Conservation (phyloP, 2,888 invertebrate species). For the Syrista parreyssii region DNA sequence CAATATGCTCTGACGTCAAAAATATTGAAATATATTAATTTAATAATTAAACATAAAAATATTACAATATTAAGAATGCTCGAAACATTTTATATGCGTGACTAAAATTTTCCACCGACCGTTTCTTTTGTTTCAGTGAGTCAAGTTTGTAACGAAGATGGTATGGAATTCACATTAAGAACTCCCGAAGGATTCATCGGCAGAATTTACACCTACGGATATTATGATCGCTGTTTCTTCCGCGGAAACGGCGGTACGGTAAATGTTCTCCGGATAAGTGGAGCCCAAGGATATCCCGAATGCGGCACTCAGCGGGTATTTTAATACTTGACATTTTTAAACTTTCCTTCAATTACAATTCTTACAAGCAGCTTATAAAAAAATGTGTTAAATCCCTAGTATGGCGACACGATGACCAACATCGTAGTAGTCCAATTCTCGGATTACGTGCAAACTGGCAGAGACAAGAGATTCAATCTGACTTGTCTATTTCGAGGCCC, state of each 20-base stretch:
- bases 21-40: neutral
- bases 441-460: slow-evolving; percentile 90
- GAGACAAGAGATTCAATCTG: slow-evolving; percentile 90
- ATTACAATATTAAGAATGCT: neutral
- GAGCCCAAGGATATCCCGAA: slow-evolving; percentile 92
- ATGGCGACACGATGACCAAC: slow-evolving; percentile 93
- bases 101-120: neutral
- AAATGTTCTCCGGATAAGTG: slow-evolving; percentile 86
- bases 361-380: neutral
- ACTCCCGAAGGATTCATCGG: slow-evolving; percentile 92
- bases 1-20: neutral
- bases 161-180: slow-evolving; percentile 91
- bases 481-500: slow-evolving; percentile 94
- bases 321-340: neutral
- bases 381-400: slow-evolving; percentile 69
- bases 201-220: slow-evolving; percentile 91
- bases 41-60: slow-evolving; percentile 8
- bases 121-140: slow-evolving; percentile 72
- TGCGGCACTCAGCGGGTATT: slow-evolving; percentile 87
- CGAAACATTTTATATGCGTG: neutral
- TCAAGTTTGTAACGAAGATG: slow-evolving; percentile 92
- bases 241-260: slow-evolving; percentile 88
- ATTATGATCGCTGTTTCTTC: slow-evolving; percentile 91
- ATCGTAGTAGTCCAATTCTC: slow-evolving; percentile 95
- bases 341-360: neutral